Base-by-base conservation (phyloP, 1,140 invertebrate species). In the Scaptomyza graminum region DNA sequence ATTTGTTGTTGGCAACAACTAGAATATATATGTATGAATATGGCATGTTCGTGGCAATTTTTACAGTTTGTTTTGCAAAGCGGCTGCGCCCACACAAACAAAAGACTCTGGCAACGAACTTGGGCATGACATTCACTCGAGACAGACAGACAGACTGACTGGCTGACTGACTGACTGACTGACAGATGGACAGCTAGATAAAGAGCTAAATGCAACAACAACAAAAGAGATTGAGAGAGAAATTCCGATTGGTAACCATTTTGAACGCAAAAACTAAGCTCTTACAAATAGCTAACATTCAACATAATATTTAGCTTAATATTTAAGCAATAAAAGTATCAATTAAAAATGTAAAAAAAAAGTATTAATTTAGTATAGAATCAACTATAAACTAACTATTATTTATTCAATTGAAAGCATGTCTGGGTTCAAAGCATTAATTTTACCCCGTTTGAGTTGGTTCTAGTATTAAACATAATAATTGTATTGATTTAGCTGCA, bases 21-120 rank as follows among this genome's bases (percentile, higher is more conserved):
- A 72, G 63, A 72, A 66, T 55, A 34, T 34, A 9, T 34, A 34
- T 28, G 6, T 28, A 6, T 28, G 6, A 6, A 28, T 5, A 52
- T 60, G 69, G 47, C 69, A 61, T 76, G 76, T 75, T 85, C 80
- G 72, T 77, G 74, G 70, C 82, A 76, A 79, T 76, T 87, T 87
- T 82, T 88, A 87, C 82, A 82, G 82, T 87, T 87, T 88, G 83
- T 88, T 88, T 87, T 83, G 68, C 75, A 87, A 85, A 87, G 79
- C 79, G 83, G 73, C 81, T 70, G 43, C 74, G 44, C 41, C 34
- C 49, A 43, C 49, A 15, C 25, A 44, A 74, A 90, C 85, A 79
- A 90, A 90, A 90, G 85, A 90, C 78, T 90, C 84, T 85, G 87
- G 78, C 78, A 81, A 90, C 85, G 67, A 90, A 90, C 87, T 90